Percentiles rank a stretch among this genome's conserved stretches.
Conservation (phyloP, 2,797 vertebrate genomes). For the Catamblyrhynchus diadema region DNA sequence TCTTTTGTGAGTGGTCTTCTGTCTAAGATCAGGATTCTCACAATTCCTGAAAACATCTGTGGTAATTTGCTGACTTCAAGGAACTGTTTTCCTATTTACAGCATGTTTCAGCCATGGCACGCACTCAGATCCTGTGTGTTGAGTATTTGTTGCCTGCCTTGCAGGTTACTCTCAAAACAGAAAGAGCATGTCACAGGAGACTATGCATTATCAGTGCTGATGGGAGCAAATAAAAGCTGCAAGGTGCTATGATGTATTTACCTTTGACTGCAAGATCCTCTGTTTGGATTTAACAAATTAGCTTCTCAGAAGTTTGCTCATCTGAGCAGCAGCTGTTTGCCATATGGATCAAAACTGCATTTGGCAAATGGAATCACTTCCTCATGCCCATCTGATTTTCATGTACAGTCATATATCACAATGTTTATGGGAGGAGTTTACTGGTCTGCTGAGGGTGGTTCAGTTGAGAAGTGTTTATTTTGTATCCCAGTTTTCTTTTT, state of each 20-base stretch:
- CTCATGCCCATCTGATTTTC: conserved; percentile 54
- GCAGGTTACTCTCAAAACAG: neutral
- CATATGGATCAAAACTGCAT: conserved; percentile 35
- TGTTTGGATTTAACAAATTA: conserved; percentile 9
- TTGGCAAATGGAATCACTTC: conserved; percentile 30
- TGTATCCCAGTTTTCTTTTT: neutral
- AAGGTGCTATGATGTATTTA: neutral
- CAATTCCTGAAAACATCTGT: neutral
- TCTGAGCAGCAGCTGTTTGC: conserved; percentile 57
- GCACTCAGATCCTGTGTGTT: neutral
- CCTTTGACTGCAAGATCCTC: neutral
- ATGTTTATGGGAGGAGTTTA: conserved; percentile 3
- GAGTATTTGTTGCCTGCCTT: neutral
- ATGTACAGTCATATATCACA: conserved; percentile 11
- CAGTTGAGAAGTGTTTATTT: conserved; percentile 21
- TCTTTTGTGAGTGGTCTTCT: neutral
- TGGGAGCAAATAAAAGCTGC: neutral
- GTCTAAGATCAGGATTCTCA: neutral
- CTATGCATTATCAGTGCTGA: neutral
- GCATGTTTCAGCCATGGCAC: neutral
- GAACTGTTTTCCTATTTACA: neutral
- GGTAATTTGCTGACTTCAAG: neutral
- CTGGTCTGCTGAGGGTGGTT: neutral
- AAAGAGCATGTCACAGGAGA: neutral
- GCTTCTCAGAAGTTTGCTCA: conserved; percentile 29